phyloP scores from a whole-genome alignment of 2,797 vertebrate species.

The Malacoraja senta region DNA sequence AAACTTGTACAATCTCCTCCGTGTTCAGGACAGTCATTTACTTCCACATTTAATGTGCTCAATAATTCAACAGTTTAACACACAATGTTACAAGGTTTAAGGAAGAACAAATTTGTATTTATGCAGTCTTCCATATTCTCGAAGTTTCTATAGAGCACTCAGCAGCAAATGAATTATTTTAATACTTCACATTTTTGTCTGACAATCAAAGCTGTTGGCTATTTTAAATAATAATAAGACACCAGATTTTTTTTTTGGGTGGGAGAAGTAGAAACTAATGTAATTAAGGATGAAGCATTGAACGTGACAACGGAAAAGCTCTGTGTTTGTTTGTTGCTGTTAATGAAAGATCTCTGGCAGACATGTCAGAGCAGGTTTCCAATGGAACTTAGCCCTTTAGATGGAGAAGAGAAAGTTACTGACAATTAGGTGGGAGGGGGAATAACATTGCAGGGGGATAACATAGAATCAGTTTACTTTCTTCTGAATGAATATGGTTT shows the following conservation, averaged over 20 bases:
- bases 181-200: background rate
- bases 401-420: background rate
- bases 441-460: background rate
- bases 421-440: background rate
- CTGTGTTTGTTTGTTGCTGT: background rate
- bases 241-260: background rate
- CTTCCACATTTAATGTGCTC: background rate
- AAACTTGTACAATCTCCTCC: too few species aligned
- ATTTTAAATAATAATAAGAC: background rate
- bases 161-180: background rate
- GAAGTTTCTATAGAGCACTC: background rate
- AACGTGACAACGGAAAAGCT: background rate
- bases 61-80: background rate
- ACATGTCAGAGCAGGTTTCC: background rate
- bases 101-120: background rate
- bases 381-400: background rate
- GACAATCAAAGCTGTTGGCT: background rate
- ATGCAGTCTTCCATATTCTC: background rate
- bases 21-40: background rate
- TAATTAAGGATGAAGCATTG: background rate
- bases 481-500: background rate
- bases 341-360: background rate
- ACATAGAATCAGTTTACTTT: background rate
- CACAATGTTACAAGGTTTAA: background rate
- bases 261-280: too few species aligned